A percentile compares a stretch with the other conserved stretches of the same genome.
phyloP scores from a whole-genome alignment of 2,113 vertebrate genomes.

The Grantiella picta region DNA sequence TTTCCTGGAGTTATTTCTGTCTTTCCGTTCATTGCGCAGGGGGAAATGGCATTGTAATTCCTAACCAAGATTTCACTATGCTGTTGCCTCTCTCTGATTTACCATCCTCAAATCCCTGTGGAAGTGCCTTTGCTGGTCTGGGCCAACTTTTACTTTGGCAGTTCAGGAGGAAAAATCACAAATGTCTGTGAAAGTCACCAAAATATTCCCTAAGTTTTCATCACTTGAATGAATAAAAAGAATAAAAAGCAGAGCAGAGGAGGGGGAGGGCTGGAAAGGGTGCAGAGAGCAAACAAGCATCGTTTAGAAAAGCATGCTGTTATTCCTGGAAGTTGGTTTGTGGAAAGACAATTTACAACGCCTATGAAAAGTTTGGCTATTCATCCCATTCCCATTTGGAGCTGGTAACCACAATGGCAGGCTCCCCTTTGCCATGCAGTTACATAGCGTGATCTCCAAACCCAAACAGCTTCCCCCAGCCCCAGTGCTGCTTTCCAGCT shows the following conservation, averaged over 20 bases:
- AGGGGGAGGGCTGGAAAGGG: conserved; percentile 16
- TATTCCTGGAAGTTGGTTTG: conserved; percentile 66
- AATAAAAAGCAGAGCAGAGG: conserved; percentile 39
- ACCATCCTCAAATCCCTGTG: conserved; percentile 53
- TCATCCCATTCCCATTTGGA: conserved; percentile 24
- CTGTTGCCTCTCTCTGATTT: conserved; percentile 51
- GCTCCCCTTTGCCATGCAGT: not conserved
- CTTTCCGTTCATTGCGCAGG: not conserved
- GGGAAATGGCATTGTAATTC: conserved; percentile 38
- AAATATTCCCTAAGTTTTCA: conserved; percentile 46
- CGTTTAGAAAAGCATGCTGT: conserved; percentile 64
- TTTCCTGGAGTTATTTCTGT: conserved; percentile 60
- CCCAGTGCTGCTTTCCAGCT: not conserved
- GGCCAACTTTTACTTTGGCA: conserved; percentile 51
- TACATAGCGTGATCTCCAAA: conserved; percentile 17
- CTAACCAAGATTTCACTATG: conserved; percentile 16
- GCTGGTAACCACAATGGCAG: conserved; percentile 43
- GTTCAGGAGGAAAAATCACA: conserved; percentile 58
- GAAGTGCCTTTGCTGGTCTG: conserved; percentile 3
- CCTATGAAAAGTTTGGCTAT: conserved; percentile 50
- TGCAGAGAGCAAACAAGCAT: conserved; percentile 43
- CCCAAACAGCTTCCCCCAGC: conserved; percentile 24
- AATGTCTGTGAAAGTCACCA: conserved; percentile 55
- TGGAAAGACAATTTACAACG: conserved; percentile 62
- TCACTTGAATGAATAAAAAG: conserved; percentile 42